Evolutionary conservation across 1,140 invertebrate genomes (phyloP).

Genomic region (Cyclina sinensis): DNA sequence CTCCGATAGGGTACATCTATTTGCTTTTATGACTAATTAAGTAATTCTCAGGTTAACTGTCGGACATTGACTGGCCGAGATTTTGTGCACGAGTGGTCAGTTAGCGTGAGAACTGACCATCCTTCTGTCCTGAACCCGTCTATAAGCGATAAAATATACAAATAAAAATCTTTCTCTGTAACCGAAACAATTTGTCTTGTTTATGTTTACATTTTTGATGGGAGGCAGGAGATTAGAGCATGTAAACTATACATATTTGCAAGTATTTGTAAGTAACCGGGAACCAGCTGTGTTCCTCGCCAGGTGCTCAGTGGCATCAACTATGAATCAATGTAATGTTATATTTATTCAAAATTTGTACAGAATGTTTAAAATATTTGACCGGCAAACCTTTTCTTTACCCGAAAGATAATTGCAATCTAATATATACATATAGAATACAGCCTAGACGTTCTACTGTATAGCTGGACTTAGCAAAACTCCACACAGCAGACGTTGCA

Average conservation of each 20-base stretch:
- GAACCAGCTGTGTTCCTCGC: not conserved
- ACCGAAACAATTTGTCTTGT: conserved; percentile 22
- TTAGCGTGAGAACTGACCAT: conserved; percentile 38
- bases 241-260: conserved; percentile 1
- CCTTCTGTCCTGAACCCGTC: conserved; percentile 1
- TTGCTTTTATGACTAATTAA: not conserved
- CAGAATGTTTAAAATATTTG: too few relatives aligned
- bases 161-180: conserved; percentile 27
- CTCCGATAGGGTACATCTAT: not conserved
- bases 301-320: not conserved
- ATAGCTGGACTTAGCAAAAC: too few relatives aligned
- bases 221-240: not conserved
- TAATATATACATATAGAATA: too few relatives aligned
- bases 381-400: too few relatives aligned
- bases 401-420: too few relatives aligned
- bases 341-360: too few relatives aligned
- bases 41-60: not conserved
- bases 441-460: too few relatives aligned
- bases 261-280: not conserved
- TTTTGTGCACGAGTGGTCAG: conserved; percentile 15
- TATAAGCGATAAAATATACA: conserved; percentile 44
- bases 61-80: conserved; percentile 1
- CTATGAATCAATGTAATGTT: too few relatives aligned
- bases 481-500: too few relatives aligned
- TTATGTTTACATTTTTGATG: conserved; percentile 27